These are phyloP conservation scores for Carassius gibelio DNA, from an alignment of 2,113 vertebrate genomes.

Conservation along the genomic window DNA sequence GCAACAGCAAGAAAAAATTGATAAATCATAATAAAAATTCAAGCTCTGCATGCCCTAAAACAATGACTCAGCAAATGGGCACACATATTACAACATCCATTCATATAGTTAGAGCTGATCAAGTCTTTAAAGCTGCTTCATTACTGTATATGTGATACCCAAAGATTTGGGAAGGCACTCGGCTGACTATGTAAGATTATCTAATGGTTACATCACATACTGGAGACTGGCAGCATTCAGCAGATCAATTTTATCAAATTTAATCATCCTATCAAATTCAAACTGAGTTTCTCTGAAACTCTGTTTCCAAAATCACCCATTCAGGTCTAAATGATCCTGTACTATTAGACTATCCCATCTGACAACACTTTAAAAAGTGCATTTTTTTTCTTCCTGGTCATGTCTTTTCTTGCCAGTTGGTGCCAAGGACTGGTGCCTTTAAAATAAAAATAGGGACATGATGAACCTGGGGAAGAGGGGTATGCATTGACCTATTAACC, in stretches of 20 bases:
- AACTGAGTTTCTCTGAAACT: not conserved
- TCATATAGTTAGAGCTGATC: not conserved
- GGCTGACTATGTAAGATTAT: conserved; percentile 1
- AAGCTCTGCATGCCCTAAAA: not conserved
- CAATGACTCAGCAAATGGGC: not conserved
- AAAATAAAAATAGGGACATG: not conserved
- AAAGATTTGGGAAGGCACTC: not conserved
- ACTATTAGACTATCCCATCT: not conserved
- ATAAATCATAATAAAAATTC: not conserved
- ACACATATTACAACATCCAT: not conserved
- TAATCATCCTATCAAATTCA: not conserved
- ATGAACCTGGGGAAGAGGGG: not conserved
- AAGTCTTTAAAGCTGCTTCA: conserved; percentile 5
- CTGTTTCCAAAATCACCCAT: not conserved
- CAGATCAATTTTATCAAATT: conserved; percentile 12
- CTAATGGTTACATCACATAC: not conserved
- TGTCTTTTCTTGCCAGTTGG: not conserved
- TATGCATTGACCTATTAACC: conserved; percentile 32
- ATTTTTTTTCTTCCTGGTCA: not conserved
- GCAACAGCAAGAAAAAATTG: not conserved
- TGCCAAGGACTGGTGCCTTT: not conserved
- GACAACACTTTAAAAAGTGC: not conserved
- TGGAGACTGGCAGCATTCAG: not conserved
- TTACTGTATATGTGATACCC: not conserved
- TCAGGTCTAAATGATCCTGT: not conserved